Conservation (phyloP, 2,888 invertebrate species). For the Therioaphis trifolii region DNA sequence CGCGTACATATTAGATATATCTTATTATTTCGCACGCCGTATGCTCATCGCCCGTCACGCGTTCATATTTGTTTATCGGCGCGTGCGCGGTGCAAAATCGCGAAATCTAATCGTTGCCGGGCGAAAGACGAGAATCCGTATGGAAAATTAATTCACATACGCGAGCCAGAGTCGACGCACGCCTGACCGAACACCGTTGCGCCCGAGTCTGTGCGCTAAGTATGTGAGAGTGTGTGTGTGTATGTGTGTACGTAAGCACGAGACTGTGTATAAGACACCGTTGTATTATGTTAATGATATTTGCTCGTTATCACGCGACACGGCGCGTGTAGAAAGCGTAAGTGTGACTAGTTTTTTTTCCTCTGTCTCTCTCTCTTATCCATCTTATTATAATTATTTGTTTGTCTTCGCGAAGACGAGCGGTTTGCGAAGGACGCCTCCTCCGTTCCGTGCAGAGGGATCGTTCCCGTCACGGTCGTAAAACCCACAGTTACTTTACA, state of each 20-base stretch:
- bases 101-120: not conserved
- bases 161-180: not conserved
- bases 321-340: constrained; percentile 36
- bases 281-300: not conserved
- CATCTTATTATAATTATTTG: not conserved
- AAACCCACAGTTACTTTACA: constrained; percentile 22
- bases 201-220: too few relatives aligned
- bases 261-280: too few relatives aligned
- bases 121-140: not conserved
- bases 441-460: not conserved
- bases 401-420: not conserved
- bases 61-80: too few relatives aligned
- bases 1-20: too few relatives aligned
- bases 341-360: constrained; percentile 42
- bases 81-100: too few relatives aligned
- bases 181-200: too few relatives aligned
- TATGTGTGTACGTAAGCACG: too few relatives aligned
- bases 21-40: too few relatives aligned
- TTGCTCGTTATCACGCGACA: not conserved
- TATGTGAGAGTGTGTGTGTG: too few relatives aligned
- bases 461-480: constrained; percentile 30
- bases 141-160: not conserved
- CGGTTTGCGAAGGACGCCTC: not conserved
- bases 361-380: not conserved
- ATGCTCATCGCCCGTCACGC: too few relatives aligned